Conservation (phyloP, 2,888 invertebrate genomes). For the Lithosia quadra region DNA sequence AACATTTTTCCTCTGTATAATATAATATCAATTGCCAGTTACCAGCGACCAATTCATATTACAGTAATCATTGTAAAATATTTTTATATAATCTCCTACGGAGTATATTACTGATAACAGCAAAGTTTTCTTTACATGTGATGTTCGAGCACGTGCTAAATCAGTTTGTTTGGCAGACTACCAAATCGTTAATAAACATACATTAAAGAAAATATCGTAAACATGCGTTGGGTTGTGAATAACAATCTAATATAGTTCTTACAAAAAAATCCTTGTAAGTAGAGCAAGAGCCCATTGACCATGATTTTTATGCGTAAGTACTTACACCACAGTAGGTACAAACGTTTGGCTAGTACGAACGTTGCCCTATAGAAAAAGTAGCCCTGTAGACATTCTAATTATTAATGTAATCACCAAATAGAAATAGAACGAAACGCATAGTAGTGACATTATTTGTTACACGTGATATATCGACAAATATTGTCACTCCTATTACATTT, state of each 20-base stretch:
- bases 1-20: conserved; percentile 12
- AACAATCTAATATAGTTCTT: conserved; percentile 32
- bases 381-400: too few relatives aligned
- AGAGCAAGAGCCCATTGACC: background rate
- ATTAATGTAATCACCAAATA: too few relatives aligned
- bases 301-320: background rate
- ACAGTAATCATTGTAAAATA: background rate
- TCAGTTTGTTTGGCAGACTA: conserved; percentile 45
- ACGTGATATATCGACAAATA: too few relatives aligned
- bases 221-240: conserved; percentile 44
- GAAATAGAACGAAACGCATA: too few relatives aligned
- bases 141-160: conserved; percentile 46
- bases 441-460: too few relatives aligned
- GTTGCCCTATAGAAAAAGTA: too few relatives aligned
- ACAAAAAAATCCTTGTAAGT: background rate
- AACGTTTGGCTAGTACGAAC: too few relatives aligned
- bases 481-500: too few relatives aligned
- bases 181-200: conserved; percentile 53
- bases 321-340: background rate
- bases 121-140: conserved; percentile 29
- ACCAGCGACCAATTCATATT: background rate
- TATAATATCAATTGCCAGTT: conserved; percentile 12
- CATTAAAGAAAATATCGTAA: conserved; percentile 49
- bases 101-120: conserved; percentile 37
- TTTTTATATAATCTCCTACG: conserved; percentile 20